A percentile compares a stretch with the other conserved stretches of the same genome.
Conservation (phyloP, 2,113 vertebrate species). For the Eidolon helvum region DNA sequence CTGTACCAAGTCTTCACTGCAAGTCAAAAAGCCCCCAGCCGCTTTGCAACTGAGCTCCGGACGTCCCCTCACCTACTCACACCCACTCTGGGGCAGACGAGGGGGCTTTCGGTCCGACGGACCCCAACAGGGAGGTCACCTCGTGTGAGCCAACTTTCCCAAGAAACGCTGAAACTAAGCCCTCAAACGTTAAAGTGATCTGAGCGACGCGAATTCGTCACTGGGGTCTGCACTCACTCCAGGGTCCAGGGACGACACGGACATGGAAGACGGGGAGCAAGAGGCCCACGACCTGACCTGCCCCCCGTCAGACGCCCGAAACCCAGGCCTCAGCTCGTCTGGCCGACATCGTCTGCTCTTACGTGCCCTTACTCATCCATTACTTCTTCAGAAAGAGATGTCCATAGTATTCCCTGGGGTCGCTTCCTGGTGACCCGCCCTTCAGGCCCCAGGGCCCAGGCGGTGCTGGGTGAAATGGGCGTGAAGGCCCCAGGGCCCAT, state of each 20-base stretch:
- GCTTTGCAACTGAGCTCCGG: neutral
- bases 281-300: too few relatives aligned
- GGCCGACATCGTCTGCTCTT: neutral
- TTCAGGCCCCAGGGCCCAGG: too few relatives aligned
- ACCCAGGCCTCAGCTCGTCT: neutral
- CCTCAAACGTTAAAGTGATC: neutral
- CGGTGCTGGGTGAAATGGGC: neutral
- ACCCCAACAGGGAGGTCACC: neutral
- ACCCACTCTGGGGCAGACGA: neutral
- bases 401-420: neutral
- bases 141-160: neutral
- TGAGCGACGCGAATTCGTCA: neutral
- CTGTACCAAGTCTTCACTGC: neutral
- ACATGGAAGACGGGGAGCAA: fast-evolving
- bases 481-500: too few relatives aligned
- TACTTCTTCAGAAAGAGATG: neutral
- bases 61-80: neutral
- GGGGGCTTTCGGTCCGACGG: neutral
- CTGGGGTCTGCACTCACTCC: fast-evolving
- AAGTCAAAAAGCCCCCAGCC: neutral
- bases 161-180: neutral
- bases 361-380: fast-evolving
- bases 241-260: neutral
- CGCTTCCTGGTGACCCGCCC: neutral
- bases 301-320: neutral